Conservation (phyloP, 2,888 invertebrate species). For the Pegoplata infirma region DNA sequence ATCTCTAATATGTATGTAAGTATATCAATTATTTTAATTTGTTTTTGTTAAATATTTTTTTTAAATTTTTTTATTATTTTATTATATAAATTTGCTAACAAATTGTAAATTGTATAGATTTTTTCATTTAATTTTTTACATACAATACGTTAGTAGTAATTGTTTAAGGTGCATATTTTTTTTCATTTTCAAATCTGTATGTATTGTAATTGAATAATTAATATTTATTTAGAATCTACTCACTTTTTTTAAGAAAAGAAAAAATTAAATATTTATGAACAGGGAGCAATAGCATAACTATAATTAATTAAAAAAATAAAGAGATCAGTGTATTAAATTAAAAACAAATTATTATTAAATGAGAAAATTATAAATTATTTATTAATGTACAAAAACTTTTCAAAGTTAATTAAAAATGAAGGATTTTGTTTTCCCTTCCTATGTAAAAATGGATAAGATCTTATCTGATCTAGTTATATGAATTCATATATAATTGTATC, state of each 20-base stretch:
- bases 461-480: too few species aligned
- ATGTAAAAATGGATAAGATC: too few species aligned
- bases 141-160: slow-evolving; percentile 11
- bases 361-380: background rate
- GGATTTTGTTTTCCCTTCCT: background rate
- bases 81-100: slow-evolving; percentile 48
- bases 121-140: background rate
- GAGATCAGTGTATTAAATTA: slow-evolving; percentile 25
- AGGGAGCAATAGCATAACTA: slow-evolving; percentile 1
- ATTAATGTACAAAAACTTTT: too few species aligned
- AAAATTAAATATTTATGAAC: background rate
- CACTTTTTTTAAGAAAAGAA: background rate
- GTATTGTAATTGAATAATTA: background rate
- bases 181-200: background rate
- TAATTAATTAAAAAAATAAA: slow-evolving; percentile 30
- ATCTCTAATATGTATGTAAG: slow-evolving; percentile 13
- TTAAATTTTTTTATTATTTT: background rate
- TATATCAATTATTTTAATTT: slow-evolving; percentile 17
- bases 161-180: slow-evolving; percentile 5
- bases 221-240: background rate
- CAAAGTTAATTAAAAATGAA: background rate
- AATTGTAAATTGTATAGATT: slow-evolving; percentile 12
- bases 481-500: too few species aligned
- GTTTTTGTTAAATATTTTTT: slow-evolving; percentile 27
- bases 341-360: background rate